Conservation (phyloP, 2,797 vertebrate genomes). For the Sebastolobus alascanus region DNA sequence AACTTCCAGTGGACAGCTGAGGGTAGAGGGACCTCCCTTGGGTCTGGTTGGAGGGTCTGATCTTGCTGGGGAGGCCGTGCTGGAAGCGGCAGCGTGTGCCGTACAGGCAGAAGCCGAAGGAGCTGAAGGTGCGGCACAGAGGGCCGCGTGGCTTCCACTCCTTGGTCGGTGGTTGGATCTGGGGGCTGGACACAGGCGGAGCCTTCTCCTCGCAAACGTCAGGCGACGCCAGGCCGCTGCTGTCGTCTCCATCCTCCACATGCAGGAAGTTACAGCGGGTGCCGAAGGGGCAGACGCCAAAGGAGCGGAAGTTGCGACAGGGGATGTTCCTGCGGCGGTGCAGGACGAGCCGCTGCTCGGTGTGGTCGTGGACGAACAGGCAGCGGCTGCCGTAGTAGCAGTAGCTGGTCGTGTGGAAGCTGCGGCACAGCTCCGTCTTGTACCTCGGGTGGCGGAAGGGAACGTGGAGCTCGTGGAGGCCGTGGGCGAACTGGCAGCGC, state of each 20-base stretch:
- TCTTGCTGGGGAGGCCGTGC: constrained; percentile 80
- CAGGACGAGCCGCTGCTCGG: constrained; percentile 77
- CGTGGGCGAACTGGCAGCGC: constrained; percentile 88
- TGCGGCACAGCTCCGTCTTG: constrained; percentile 86
- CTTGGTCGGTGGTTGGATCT: constrained; percentile 41
- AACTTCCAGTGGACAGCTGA: constrained; percentile 46
- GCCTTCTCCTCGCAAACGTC: constrained; percentile 19
- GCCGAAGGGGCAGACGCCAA: constrained; percentile 84
- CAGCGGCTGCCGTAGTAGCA: constrained; percentile 87
- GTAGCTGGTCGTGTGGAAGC: constrained; percentile 81
- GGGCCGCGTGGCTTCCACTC: constrained; percentile 75
- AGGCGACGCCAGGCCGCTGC: background rate
- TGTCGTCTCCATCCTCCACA: background rate
- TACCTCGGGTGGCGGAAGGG: constrained; percentile 88
- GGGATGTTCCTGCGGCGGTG: constrained; percentile 72
- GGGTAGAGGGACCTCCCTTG: constrained; percentile 9
- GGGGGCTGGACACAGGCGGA: background rate
- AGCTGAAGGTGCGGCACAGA: constrained; percentile 83
- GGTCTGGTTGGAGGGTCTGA: constrained; percentile 25
- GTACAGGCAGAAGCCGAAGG: constrained; percentile 86
- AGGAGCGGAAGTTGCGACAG: constrained; percentile 81
- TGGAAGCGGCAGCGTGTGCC: constrained; percentile 87
- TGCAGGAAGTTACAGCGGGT: constrained; percentile 85
- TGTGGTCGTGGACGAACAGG: constrained; percentile 83
- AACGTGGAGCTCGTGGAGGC: constrained; percentile 85